A percentile compares a stretch with the other conserved stretches of the same genome.
phyloP scores from a whole-genome alignment of 2,113 vertebrate species.

The Arothron firmamentum region DNA sequence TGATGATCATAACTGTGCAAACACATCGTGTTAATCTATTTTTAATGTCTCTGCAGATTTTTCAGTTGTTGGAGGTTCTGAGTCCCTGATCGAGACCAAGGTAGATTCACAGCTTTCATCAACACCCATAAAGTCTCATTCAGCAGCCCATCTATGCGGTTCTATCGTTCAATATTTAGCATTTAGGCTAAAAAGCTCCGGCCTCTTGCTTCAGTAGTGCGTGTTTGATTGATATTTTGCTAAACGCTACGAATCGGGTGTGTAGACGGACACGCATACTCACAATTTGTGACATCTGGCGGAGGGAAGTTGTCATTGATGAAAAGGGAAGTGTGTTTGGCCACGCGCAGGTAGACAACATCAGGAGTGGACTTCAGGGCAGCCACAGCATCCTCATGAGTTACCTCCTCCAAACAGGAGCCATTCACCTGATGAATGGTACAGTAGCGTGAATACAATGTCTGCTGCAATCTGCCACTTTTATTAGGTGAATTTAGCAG shows the following conservation, averaged over 20 bases:
- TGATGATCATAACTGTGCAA: no score
- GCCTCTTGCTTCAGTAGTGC: background rate
- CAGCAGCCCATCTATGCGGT: constrained; percentile 3
- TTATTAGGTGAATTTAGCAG: background rate
- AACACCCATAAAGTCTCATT: background rate
- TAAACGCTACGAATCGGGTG: background rate
- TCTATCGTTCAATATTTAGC: constrained; percentile 8
- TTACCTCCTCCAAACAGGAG: constrained; percentile 92
- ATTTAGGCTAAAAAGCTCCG: constrained; percentile 14
- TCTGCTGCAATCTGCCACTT: background rate
- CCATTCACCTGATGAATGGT: constrained; percentile 82
- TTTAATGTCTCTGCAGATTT: no score
- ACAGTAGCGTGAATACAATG: background rate
- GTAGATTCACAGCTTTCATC: no score
- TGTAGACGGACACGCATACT: constrained; percentile 59
- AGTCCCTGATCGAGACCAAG: no score
- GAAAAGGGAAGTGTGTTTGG: constrained; percentile 91
- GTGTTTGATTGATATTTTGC: background rate
- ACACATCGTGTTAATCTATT: background rate
- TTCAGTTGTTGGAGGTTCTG: no score
- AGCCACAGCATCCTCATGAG: constrained; percentile 95
- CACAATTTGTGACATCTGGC: constrained; percentile 93
- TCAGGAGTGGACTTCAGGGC: constrained; percentile 97
- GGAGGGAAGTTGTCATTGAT: constrained; percentile 91
- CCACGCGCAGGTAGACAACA: constrained; percentile 92